phyloP scores from a whole-genome alignment of 2,888 invertebrate genomes.

The Osedax frankpressi region DNA sequence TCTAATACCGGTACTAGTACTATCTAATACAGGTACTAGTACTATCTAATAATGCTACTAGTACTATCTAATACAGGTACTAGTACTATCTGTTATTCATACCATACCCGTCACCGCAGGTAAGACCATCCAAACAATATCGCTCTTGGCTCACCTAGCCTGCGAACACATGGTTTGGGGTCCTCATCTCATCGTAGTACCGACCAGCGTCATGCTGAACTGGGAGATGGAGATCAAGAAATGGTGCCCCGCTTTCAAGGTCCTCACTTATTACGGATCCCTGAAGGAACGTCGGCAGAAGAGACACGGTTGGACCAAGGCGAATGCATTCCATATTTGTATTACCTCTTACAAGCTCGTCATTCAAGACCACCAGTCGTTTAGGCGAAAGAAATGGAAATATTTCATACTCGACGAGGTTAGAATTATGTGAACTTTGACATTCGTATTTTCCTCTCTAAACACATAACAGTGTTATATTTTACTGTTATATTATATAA shows the following conservation, averaged over 20 bases:
- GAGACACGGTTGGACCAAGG: constrained; percentile 79
- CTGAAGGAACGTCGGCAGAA: constrained; percentile 70
- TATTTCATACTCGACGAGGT: constrained; percentile 83
- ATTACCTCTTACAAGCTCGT: constrained; percentile 95
- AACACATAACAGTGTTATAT: neutral
- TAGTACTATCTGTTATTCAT: too few relatives aligned
- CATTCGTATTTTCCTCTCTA: neutral
- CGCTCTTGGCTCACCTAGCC: constrained; percentile 78
- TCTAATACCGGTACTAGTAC: too few relatives aligned
- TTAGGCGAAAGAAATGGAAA: constrained; percentile 92
- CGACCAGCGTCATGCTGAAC: constrained; percentile 96
- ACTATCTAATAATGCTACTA: too few relatives aligned
- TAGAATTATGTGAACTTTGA: too few relatives aligned
- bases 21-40: too few relatives aligned
- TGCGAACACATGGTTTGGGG: constrained; percentile 67
- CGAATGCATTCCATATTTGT: constrained; percentile 87
- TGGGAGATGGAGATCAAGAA: constrained; percentile 99
- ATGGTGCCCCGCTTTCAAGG: constrained; percentile 98
- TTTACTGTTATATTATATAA: too few relatives aligned
- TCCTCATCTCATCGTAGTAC: constrained; percentile 94
- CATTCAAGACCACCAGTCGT: constrained; percentile 93
- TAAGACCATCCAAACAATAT: constrained; percentile 90
- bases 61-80: too few relatives aligned
- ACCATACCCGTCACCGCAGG: too few relatives aligned
- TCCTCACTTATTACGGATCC: constrained; percentile 90